Conservation (phyloP, 2,113 vertebrate genomes). For the Tragulus kanchil region DNA sequence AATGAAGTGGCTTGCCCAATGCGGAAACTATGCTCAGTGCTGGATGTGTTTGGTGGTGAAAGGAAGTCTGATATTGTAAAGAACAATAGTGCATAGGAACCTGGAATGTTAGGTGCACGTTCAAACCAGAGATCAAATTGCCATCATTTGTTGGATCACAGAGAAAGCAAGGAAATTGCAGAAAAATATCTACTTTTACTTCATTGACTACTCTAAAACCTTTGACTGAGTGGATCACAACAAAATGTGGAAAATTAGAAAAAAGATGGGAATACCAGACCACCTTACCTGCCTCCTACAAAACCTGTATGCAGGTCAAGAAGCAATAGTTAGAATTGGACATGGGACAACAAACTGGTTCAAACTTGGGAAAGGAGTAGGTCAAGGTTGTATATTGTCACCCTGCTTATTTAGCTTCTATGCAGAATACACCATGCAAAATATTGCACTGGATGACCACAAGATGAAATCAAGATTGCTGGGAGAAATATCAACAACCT, state of each 20-base stretch:
- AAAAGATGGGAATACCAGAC: neutral
- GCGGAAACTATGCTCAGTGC: fast-evolving
- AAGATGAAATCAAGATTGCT: neutral
- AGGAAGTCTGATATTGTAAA: neutral
- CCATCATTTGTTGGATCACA: neutral
- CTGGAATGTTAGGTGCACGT: neutral
- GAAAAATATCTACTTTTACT: neutral
- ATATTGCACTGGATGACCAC: neutral
- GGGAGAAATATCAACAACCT: neutral
- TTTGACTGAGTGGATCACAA: neutral
- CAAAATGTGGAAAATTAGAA: neutral
- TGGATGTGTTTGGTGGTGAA: neutral
- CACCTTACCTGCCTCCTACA: neutral
- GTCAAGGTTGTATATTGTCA: neutral
- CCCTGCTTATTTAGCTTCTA: neutral
- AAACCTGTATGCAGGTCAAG: neutral
- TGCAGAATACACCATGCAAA: neutral
- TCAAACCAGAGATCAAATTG: neutral
- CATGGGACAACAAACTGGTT: neutral
- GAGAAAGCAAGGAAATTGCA: neutral
- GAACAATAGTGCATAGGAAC: neutral
- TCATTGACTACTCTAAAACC: neutral
- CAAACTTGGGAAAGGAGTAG: neutral
- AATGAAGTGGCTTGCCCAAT: too few relatives aligned
- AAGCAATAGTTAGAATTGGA: neutral